A percentile compares a stretch with the other conserved stretches of the same genome.
These are phyloP conservation scores for Trichonephila clavata DNA, from an alignment of 1,140 invertebrate species.

Conservation along the genomic window DNA sequence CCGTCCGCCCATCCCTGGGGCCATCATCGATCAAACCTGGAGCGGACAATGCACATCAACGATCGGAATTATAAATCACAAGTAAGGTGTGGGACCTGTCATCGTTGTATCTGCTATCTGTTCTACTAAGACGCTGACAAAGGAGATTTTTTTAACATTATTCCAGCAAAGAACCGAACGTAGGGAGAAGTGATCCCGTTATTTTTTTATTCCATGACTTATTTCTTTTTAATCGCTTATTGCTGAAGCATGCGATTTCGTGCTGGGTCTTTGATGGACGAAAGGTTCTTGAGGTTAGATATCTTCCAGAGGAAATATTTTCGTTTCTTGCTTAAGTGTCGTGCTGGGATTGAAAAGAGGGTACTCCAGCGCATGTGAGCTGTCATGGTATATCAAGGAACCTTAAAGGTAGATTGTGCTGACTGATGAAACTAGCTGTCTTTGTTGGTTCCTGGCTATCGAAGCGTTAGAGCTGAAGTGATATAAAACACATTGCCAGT, in stretches of 20 bases:
- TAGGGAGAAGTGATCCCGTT: not conserved
- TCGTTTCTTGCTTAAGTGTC: not conserved
- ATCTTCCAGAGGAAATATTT: constrained; percentile 37
- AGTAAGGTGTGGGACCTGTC: constrained; percentile 63
- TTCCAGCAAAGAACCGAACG: not conserved
- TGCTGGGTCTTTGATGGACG: constrained; percentile 1
- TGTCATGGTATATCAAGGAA: constrained; percentile 6
- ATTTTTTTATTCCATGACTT: constrained; percentile 1
- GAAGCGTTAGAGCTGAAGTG: too few species aligned
- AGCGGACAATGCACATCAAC: constrained; percentile 52
- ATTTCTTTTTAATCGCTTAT: constrained; percentile 41
- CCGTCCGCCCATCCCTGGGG: constrained; percentile 23
- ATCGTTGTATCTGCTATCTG: constrained; percentile 34
- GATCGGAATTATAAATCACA: constrained; percentile 64
- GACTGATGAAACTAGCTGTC: not conserved
- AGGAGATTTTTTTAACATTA: not conserved
- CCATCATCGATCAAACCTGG: constrained; percentile 37
- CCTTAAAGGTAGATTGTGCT: not conserved
- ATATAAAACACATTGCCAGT: too few species aligned
- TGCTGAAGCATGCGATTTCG: constrained; percentile 19
- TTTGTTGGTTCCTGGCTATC: not conserved
- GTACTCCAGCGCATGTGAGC: not conserved
- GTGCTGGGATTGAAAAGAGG: not conserved
- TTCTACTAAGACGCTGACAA: constrained; percentile 13
- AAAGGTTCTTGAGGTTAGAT: constrained; percentile 19